Evolutionary conservation across 2,797 vertebrate species (phyloP), one percentile per base, ranked within the genome.

Genomic region (Leptodactylus fallax): DNA sequence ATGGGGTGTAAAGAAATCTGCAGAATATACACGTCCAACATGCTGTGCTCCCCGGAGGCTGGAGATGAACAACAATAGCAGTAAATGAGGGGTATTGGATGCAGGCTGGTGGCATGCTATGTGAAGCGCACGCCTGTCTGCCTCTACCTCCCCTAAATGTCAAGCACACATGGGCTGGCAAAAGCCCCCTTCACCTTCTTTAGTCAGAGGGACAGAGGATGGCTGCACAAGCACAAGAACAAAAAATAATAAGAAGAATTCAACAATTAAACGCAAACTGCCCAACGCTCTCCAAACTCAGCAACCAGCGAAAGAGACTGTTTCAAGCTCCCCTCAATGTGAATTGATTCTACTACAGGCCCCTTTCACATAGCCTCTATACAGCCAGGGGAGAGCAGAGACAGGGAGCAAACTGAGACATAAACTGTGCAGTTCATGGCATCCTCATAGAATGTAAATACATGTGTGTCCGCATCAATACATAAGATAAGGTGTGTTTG

Each of bases 261-360:
- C 95, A 94, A 94, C 93, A 93, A 93, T 95, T 95, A 94, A 90
- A 91, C 89, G 90, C 86, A 87, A 91, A 91, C 91, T 91, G 94
- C 94, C 95, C 95, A 87, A 93, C 90, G 90, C 93, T 72, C 95
- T 94, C 93, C 93, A 92, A 92, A 92, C 92, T 92, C 93, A 93
- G 88, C 92, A 94, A 87, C 91, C 91, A 93, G 94, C 93, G 91
- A 94, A 95, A 93, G 53, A 92, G 91, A 92, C 95, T 87, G 95
- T 96, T 95, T 96, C 96, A 96, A 96, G 96, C 95, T 95, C 94
- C 96, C 95, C 96, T 94, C 91, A 94, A 92, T 92, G 94, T 95
- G 95, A 96, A 96, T 96, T 96, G 96, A 96, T 96, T 96, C 95
- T 96, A 96, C 95, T 86, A 69, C 96, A 93, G 94, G 94, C 93